These are phyloP conservation scores for Amphiduros pacificus DNA, from an alignment of 2,888 invertebrate genomes.

Conservation along the genomic window DNA sequence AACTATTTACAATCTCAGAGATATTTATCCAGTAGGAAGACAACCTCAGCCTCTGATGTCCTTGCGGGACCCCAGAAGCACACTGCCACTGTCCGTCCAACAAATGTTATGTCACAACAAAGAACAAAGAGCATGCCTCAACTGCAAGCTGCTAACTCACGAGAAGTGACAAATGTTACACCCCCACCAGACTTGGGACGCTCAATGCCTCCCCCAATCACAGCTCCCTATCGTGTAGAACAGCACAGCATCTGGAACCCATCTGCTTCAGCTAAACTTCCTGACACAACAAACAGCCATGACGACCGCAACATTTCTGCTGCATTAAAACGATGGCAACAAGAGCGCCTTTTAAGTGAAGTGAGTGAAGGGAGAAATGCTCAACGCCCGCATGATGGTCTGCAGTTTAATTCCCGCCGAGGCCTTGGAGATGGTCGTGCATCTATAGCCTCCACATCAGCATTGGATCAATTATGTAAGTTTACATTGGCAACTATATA, in stretches of 20 bases:
- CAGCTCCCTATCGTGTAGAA: neutral
- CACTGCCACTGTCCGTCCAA: slow-evolving; percentile 68
- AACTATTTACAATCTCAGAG: neutral
- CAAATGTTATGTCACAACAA: slow-evolving; percentile 71
- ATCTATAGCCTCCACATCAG: slow-evolving; percentile 9
- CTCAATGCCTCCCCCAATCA: neutral
- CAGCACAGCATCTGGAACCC: neutral
- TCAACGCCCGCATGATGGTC: neutral
- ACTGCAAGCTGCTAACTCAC: neutral
- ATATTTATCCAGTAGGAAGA: neutral
- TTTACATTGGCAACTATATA: too few relatives aligned
- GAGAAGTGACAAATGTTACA: neutral
- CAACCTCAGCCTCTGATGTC: neutral
- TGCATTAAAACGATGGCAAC: neutral
- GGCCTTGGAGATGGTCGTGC: neutral
- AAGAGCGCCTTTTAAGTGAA: neutral
- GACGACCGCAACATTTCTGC: slow-evolving; percentile 31
- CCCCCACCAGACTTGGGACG: neutral
- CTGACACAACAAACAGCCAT: too few relatives aligned
- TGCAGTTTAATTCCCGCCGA: neutral
- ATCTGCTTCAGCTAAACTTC: neutral
- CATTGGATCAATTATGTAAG: slow-evolving; percentile 11
- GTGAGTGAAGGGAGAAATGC: neutral
- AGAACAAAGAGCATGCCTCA: slow-evolving; percentile 63
- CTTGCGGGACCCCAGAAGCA: neutral